Evolutionary conservation across 1,140 invertebrate genomes (phyloP).

Genomic region (Eueides isabella): DNA sequence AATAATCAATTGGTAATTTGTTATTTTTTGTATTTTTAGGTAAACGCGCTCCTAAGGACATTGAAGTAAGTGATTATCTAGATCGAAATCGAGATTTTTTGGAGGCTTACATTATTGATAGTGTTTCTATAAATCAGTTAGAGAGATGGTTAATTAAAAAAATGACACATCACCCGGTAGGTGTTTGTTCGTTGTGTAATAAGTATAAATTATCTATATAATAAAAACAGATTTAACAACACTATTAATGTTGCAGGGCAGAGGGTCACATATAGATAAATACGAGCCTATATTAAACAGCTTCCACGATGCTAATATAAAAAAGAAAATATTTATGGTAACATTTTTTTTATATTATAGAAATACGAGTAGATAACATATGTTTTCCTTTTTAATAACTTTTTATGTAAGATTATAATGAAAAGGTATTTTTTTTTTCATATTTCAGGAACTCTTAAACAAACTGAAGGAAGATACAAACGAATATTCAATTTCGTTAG

Average conservation of each 20-base stretch:
- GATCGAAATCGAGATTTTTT: constrained; percentile 52
- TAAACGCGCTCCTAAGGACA: neutral
- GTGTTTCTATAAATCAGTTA: constrained; percentile 44
- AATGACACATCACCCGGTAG: constrained; percentile 42
- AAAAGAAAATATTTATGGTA: constrained; percentile 48
- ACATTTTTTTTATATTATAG: neutral
- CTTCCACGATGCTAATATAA: constrained; percentile 19
- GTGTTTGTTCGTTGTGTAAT: neutral
- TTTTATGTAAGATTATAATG: too few species aligned
- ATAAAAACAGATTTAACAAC: neutral
- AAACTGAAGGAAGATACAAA: constrained; percentile 16
- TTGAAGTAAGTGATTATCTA: constrained; percentile 44
- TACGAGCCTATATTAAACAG: neutral
- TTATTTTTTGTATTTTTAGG: neutral
- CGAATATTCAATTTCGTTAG: constrained; percentile 48
- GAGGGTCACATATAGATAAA: neutral
- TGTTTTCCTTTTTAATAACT: too few species aligned
- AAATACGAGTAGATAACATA: too few species aligned
- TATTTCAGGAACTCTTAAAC: neutral
- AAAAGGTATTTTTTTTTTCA: neutral
- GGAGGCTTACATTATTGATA: constrained; percentile 50
- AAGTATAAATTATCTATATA: neutral
- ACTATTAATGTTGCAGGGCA: neutral
- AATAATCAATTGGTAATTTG: too few species aligned
- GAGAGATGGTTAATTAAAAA: constrained; percentile 53